Conservation (phyloP, 2,797 vertebrate species). For the Poecilia picta region DNA sequence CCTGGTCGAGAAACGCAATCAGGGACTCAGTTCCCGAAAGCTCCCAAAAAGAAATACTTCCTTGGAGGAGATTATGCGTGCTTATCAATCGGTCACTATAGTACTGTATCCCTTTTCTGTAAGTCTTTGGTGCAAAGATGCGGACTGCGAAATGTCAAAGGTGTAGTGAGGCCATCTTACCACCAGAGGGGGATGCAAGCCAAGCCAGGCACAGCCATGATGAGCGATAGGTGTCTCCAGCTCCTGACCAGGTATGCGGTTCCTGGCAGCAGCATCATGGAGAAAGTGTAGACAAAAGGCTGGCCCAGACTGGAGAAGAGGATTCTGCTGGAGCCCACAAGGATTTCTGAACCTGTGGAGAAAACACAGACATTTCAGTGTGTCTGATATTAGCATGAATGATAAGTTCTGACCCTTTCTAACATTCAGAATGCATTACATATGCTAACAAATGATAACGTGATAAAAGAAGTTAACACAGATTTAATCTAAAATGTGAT, state of each 20-base stretch:
- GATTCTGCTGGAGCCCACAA: constrained; percentile 39
- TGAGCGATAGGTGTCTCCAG: constrained; percentile 58
- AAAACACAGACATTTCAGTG: neutral
- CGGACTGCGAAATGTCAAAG: neutral
- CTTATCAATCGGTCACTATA: neutral
- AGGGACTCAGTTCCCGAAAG: neutral
- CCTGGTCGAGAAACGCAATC: constrained; percentile 30
- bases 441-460: neutral
- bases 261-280: constrained; percentile 38
- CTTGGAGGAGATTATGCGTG: neutral
- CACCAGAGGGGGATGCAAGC: constrained; percentile 63
- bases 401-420: neutral
- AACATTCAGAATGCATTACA: neutral
- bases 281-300: constrained; percentile 1
- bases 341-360: constrained; percentile 61
- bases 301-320: constrained; percentile 45
- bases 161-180: constrained; percentile 40
- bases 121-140: neutral
- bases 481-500: neutral
- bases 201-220: constrained; percentile 53
- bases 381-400: neutral
- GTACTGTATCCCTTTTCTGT: neutral
- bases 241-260: constrained; percentile 49
- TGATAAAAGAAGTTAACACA: neutral
- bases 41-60: neutral